These are phyloP conservation scores for Petrocephalus sullivani DNA, from an alignment of 2,797 vertebrate genomes.

Conservation along the genomic window DNA sequence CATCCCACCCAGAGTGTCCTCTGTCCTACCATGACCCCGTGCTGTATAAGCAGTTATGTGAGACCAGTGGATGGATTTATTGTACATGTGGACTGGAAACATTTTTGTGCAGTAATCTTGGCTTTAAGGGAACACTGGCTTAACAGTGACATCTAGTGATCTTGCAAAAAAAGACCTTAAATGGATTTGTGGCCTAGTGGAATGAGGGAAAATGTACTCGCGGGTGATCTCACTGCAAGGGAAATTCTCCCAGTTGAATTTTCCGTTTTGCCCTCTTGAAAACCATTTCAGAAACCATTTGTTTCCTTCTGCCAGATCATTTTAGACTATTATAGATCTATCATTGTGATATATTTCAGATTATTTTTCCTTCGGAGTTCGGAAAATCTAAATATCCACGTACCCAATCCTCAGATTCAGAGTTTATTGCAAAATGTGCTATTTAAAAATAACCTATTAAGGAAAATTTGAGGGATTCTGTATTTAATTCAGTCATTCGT, in stretches of 20 bases:
- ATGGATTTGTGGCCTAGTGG: background rate
- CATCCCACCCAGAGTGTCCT: background rate
- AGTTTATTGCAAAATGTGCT: background rate
- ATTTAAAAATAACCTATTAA: background rate
- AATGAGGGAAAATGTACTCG: conserved; percentile 25
- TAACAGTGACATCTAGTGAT: conserved; percentile 69
- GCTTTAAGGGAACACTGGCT: conserved; percentile 46
- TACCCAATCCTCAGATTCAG: background rate
- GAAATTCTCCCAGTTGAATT: conserved; percentile 51
- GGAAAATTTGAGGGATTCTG: background rate
- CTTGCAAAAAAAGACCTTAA: background rate
- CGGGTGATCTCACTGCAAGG: conserved; percentile 57
- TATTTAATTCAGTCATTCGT: background rate
- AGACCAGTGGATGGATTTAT: background rate
- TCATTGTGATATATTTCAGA: background rate
- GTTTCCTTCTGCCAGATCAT: conserved; percentile 6
- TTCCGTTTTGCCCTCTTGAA: conserved; percentile 48
- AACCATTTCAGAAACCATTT: background rate
- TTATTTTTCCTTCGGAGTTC: background rate
- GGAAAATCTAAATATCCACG: background rate
- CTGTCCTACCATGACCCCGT: background rate
- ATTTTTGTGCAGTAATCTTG: background rate
- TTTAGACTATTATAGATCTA: conserved; percentile 2
- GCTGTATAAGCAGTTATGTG: background rate
- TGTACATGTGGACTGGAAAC: background rate